These are phyloP conservation scores for Chymomyza costata DNA, from an alignment of 1,140 invertebrate genomes.

Conservation along the genomic window DNA sequence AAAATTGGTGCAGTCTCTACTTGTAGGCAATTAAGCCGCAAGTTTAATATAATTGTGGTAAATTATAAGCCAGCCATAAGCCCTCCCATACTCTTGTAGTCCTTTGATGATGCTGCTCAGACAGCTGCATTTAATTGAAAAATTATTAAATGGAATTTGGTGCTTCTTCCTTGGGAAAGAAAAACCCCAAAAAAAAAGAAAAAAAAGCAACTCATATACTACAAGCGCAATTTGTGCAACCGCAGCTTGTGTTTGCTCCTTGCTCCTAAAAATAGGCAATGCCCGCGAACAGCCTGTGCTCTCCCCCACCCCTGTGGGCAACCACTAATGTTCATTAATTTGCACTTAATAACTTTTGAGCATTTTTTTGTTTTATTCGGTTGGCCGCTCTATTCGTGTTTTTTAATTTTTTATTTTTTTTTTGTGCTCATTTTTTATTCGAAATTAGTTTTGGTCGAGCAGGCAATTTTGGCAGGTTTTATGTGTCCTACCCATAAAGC, in stretches of 20 bases:
- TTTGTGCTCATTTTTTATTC: constrained; percentile 38
- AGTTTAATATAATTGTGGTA: constrained; percentile 35
- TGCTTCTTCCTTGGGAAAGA: too few relatives aligned
- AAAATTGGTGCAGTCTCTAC: too few relatives aligned
- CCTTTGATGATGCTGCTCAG: constrained; percentile 29
- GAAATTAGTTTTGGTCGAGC: constrained; percentile 57
- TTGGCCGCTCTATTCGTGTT: constrained; percentile 16
- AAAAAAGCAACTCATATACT: too few relatives aligned
- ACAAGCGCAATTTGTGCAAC: too few relatives aligned
- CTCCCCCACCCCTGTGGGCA: too few relatives aligned
- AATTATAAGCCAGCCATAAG: constrained; percentile 22
- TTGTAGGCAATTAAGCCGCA: too few relatives aligned
- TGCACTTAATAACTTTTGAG: constrained; percentile 70
- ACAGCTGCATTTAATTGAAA: constrained; percentile 69
- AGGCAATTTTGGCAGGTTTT: constrained; percentile 36
- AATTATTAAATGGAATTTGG: constrained; percentile 70
- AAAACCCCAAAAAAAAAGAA: too few relatives aligned
- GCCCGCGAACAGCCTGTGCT: too few relatives aligned
- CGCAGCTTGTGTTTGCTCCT: too few relatives aligned
- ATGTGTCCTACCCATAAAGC: too few relatives aligned
- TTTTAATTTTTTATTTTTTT: constrained; percentile 20
- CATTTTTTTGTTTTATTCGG: constrained; percentile 62
- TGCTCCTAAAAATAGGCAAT: constrained; percentile 42
- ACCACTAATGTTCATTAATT: constrained; percentile 68
- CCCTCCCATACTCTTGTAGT: constrained; percentile 12